These are phyloP conservation scores for Polyploca ridens DNA, from an alignment of 2,888 invertebrate species.

Conservation along the genomic window DNA sequence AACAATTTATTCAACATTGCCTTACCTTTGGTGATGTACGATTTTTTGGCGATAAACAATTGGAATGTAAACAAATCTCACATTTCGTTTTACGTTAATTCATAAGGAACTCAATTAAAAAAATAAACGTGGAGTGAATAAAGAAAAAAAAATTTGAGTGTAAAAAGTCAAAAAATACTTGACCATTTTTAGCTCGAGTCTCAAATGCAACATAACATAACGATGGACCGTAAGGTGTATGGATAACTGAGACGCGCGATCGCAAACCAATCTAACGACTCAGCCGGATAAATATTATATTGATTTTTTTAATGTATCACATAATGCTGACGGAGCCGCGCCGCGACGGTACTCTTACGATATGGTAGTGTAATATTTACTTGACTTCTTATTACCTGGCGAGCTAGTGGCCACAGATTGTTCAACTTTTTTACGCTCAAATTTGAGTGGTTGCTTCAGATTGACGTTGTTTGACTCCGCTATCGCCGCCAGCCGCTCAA, in stretches of 20 bases:
- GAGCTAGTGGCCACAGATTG: slow-evolving; percentile 86
- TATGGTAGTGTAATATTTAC: slow-evolving; percentile 86
- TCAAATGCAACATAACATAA: slow-evolving; percentile 78
- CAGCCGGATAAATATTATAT: slow-evolving; percentile 29
- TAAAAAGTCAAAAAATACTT: slow-evolving; percentile 85
- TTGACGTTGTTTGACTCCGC: slow-evolving; percentile 94
- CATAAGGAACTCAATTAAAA: slow-evolving; percentile 65
- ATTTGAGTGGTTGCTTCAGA: slow-evolving; percentile 90
- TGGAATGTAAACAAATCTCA: slow-evolving; percentile 78
- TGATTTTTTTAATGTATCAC: slow-evolving; percentile 46
- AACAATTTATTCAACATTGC: slow-evolving; percentile 69
- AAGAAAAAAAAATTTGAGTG: slow-evolving; percentile 80
- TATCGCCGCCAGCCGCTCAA: slow-evolving; percentile 94
- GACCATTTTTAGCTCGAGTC: slow-evolving; percentile 84
- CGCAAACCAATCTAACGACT: slow-evolving; percentile 42
- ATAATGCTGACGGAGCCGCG: slow-evolving; percentile 54
- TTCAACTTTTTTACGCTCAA: slow-evolving; percentile 87
- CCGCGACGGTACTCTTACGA: slow-evolving; percentile 66
- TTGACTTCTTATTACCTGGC: slow-evolving; percentile 86
- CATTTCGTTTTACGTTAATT: slow-evolving; percentile 56
- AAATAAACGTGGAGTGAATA: slow-evolving; percentile 56
- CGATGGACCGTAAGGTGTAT: slow-evolving; percentile 60
- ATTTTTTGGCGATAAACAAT: slow-evolving; percentile 72
- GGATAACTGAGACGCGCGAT: slow-evolving; percentile 53
- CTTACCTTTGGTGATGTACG: slow-evolving; percentile 81